phyloP scores from a whole-genome alignment of 2,113 vertebrate species.

The Cyprinus carpio region DNA sequence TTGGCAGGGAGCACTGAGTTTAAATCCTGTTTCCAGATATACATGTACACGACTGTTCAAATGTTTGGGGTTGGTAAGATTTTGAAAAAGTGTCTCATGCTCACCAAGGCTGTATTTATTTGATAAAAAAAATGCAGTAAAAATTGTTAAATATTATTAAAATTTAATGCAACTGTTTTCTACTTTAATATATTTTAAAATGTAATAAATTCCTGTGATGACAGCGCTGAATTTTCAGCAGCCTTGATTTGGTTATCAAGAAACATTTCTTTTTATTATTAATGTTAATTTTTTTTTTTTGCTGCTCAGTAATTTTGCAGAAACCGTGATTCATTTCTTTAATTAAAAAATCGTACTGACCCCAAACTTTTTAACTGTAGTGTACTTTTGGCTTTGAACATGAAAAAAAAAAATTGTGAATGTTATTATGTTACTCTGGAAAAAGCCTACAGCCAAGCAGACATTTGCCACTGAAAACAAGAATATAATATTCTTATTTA shows the following conservation, averaged over 20 bases:
- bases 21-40: no score
- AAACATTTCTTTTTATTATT: not conserved
- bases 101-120: not conserved
- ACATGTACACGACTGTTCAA: not conserved
- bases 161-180: not conserved
- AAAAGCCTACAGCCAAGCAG: no score
- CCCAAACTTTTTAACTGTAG: not conserved
- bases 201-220: not conserved
- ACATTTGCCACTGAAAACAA: not conserved
- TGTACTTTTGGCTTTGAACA: not conserved
- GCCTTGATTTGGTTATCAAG: not conserved
- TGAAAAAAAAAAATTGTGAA: not conserved
- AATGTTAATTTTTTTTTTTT: not conserved
- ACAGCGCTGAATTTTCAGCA: not conserved
- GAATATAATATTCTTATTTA: not conserved
- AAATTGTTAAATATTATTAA: not conserved
- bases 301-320: not conserved
- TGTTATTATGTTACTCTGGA: not conserved
- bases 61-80: no score
- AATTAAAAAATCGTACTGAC: not conserved
- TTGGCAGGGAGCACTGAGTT: no score
- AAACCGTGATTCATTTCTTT: not conserved
- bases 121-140: not conserved
- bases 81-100: not conserved
- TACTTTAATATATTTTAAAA: no score